Conservation (phyloP, 1,140 invertebrate species). For the Drosophila mojavensis region DNA sequence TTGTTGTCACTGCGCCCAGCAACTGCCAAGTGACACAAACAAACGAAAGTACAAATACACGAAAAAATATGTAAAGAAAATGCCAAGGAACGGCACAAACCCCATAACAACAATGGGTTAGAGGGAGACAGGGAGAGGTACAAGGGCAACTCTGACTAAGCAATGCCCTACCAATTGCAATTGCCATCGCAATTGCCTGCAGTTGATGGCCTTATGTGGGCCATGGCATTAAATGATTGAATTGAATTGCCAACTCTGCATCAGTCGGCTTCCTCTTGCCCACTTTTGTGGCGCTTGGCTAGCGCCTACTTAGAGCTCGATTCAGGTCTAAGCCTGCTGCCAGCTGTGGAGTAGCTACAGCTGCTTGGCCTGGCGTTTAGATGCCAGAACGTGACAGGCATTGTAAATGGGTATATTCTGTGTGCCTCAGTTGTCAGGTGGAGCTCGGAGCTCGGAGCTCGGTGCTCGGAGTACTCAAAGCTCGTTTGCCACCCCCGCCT, state of each 20-base stretch:
- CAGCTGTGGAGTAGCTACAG: conserved; percentile 22
- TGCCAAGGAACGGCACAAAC: conserved; percentile 14
- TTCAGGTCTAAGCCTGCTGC: conserved; percentile 1
- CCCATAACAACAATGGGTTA: conserved; percentile 17
- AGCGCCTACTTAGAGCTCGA: conserved; percentile 2
- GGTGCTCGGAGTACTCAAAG: not conserved
- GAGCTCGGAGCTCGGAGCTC: not conserved
- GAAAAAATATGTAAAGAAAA: conserved; percentile 28
- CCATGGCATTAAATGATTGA: conserved; percentile 60
- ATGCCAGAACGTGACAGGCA: conserved; percentile 36
- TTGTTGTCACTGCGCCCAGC: conserved; percentile 36
- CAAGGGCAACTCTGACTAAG: conserved; percentile 1
- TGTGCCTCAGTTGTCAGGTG: conserved; percentile 29
- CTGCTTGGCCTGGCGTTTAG: conserved; percentile 38
- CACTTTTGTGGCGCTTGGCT: conserved; percentile 9
- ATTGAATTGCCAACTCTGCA: conserved; percentile 70
- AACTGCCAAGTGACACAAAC: conserved; percentile 70
- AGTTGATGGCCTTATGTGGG: conserved; percentile 34
- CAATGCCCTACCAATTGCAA: conserved; percentile 23
- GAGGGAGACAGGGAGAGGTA: conserved; percentile 10
- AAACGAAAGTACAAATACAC: conserved; percentile 52
- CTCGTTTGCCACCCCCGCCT: not conserved
- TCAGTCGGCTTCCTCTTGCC: conserved; percentile 28
- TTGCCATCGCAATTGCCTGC: conserved; percentile 13
- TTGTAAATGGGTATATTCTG: conserved; percentile 3